Percentiles rank a stretch among this genome's conserved stretches.
phyloP scores from a whole-genome alignment of 2,888 invertebrate genomes.

The Ypsolopha scabrella region DNA sequence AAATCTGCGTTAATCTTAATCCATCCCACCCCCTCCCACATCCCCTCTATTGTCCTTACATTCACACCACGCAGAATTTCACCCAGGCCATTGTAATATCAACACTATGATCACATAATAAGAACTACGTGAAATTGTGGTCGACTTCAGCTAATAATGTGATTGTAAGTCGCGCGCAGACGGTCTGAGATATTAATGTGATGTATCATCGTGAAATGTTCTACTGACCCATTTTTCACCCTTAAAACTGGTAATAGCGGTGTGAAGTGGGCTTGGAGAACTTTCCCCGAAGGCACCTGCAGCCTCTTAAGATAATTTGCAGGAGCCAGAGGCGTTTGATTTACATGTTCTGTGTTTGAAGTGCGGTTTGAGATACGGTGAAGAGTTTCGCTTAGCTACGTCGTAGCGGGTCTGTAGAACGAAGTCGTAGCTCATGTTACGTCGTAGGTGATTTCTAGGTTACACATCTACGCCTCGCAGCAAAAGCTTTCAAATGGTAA shows the following conservation, averaged over 20 bases:
- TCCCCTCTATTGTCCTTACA: conserved; percentile 22
- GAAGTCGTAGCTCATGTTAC: too few species aligned
- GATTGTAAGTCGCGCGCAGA: conserved; percentile 40
- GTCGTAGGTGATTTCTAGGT: too few species aligned
- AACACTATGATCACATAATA: too few species aligned
- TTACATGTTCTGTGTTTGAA: not conserved
- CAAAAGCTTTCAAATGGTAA: too few species aligned
- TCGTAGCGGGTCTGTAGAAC: too few species aligned
- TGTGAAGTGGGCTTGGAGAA: too few species aligned
- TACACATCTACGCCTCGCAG: too few species aligned
- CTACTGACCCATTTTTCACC: not conserved
- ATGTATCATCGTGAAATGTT: conserved; percentile 17
- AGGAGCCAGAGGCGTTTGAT: conserved; percentile 7
- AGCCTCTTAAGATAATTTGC: conserved; percentile 28
- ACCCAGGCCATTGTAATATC: too few species aligned
- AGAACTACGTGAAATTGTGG: too few species aligned
- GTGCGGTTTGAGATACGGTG: too few species aligned
- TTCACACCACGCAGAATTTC: conserved; percentile 9
- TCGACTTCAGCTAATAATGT: conserved; percentile 29
- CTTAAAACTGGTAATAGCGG: not conserved
- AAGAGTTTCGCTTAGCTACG: too few species aligned
- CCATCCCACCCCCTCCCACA: conserved; percentile 18
- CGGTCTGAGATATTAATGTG: conserved; percentile 48
- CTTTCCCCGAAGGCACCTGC: conserved; percentile 2
- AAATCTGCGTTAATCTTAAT: conserved; percentile 44